phyloP scores from a whole-genome alignment of 2,888 invertebrate genomes.

The Elysia crispata region DNA sequence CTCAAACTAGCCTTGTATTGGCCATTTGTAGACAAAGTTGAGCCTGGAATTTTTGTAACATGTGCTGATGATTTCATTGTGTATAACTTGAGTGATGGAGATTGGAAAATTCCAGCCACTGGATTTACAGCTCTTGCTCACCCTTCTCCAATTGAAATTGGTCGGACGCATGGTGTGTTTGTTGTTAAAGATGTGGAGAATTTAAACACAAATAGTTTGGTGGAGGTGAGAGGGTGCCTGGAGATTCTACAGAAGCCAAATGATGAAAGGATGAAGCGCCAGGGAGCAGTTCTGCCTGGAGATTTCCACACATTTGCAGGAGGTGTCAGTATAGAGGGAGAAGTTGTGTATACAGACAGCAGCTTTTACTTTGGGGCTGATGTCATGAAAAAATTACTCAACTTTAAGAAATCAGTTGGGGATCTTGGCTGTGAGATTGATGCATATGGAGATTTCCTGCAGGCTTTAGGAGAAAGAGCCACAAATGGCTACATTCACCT shows the following conservation, averaged over 20 bases:
- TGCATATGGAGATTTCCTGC: slow-evolving; percentile 79
- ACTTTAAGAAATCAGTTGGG: slow-evolving; percentile 68
- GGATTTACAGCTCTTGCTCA: slow-evolving; percentile 79
- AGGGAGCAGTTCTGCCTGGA: slow-evolving; percentile 72
- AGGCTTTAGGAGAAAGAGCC: slow-evolving; percentile 74
- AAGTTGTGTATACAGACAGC: slow-evolving; percentile 78
- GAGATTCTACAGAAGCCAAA: slow-evolving; percentile 79
- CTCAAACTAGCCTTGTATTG: slow-evolving; percentile 78
- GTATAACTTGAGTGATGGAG: slow-evolving; percentile 63
- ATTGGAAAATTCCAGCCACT: slow-evolving; percentile 62
- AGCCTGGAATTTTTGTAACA: slow-evolving; percentile 77
- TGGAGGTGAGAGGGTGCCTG: slow-evolving; percentile 70
- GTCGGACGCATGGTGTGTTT: slow-evolving; percentile 78
- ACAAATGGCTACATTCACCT: slow-evolving; percentile 71
- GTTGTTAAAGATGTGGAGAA: slow-evolving; percentile 69
- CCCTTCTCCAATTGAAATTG: slow-evolving; percentile 76
- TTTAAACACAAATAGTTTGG: slow-evolving; percentile 56
- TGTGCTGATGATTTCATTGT: slow-evolving; percentile 79
- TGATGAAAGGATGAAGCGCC: slow-evolving; percentile 72
- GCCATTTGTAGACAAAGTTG: slow-evolving; percentile 77
- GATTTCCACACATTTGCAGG: slow-evolving; percentile 57
- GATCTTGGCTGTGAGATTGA: slow-evolving; percentile 78
- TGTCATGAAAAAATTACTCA: slow-evolving; percentile 72
- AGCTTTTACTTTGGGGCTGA: slow-evolving; percentile 77
- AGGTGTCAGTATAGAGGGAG: slow-evolving; percentile 57